Percentiles rank a stretch among this genome's conserved stretches.
These are phyloP conservation scores for Melanostoma scalare DNA, from an alignment of 2,888 invertebrate species.

Conservation along the genomic window DNA sequence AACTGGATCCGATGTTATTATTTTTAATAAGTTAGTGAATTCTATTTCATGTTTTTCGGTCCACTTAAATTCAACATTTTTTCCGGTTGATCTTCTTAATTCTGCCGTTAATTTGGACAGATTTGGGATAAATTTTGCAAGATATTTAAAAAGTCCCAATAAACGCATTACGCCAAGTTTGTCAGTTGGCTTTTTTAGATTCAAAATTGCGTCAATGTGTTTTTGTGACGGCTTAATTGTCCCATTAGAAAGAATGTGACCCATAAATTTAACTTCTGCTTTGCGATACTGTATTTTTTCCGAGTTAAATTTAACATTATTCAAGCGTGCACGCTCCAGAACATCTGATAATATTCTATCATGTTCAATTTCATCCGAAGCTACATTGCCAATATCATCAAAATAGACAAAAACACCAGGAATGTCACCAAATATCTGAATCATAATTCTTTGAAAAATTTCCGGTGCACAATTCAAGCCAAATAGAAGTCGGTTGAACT, in stretches of 20 bases:
- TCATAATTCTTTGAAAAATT: slow-evolving; percentile 30
- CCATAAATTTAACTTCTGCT: slow-evolving; percentile 73
- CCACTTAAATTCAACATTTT: slow-evolving; percentile 38
- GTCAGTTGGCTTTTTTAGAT: slow-evolving; percentile 27
- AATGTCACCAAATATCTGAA: slow-evolving; percentile 78
- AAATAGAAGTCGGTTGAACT: slow-evolving; percentile 14
- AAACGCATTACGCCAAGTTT: slow-evolving; percentile 49
- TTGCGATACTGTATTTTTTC: slow-evolving; percentile 73
- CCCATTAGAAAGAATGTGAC: slow-evolving; percentile 70
- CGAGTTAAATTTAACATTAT: no score
- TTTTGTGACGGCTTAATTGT: slow-evolving; percentile 61
- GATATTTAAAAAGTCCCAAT: slow-evolving; percentile 60
- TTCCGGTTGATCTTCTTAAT: slow-evolving; percentile 47
- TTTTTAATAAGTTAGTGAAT: no score
- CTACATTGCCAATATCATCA: slow-evolving; percentile 76
- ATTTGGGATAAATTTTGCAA: slow-evolving; percentile 69
- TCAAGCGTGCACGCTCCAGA: slow-evolving; percentile 11
- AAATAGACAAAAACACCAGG: slow-evolving; percentile 77
- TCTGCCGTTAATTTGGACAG: slow-evolving; percentile 44
- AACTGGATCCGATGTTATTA: no score
- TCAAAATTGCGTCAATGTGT: slow-evolving; percentile 57
- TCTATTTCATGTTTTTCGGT: no score
- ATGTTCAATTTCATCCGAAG: slow-evolving; percentile 56
- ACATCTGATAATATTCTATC: slow-evolving; percentile 50
- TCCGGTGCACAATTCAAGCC: slow-evolving; percentile 58